Percentiles rank a stretch among this genome's conserved stretches.
phyloP scores from a whole-genome alignment of 2,797 vertebrate species.

The Parambassis ranga region DNA sequence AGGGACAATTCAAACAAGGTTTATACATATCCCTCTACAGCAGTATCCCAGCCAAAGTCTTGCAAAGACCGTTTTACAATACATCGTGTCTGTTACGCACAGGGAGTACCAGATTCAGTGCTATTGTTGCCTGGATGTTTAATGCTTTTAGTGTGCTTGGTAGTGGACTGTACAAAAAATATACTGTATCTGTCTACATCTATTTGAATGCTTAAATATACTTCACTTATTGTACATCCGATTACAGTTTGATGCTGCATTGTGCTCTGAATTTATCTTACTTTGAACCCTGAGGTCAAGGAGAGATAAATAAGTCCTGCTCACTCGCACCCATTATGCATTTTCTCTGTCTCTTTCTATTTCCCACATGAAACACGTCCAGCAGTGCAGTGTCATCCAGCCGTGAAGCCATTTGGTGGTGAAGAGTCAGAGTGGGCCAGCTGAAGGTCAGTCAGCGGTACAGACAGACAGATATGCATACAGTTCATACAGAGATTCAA shows the following conservation, averaged over 20 bases:
- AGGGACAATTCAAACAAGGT: background rate
- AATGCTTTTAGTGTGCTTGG: background rate
- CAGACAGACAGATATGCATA: conserved; percentile 46
- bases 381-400: conserved; percentile 41
- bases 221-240: background rate
- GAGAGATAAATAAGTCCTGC: conserved; percentile 1
- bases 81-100: background rate
- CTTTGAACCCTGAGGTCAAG: conserved; percentile 22
- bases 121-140: background rate
- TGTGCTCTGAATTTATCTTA: background rate
- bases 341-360: conserved; percentile 12
- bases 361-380: conserved; percentile 18
- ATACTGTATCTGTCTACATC: background rate
- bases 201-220: background rate
- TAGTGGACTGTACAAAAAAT: no score
- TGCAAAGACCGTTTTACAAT: background rate
- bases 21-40: background rate
- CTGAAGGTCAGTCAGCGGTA: conserved; percentile 73
- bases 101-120: background rate
- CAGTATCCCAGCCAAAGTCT: background rate
- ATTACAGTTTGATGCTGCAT: background rate
- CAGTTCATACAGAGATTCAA: conserved; percentile 38
- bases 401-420: conserved; percentile 48
- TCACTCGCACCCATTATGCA: conserved; percentile 6
- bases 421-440: conserved; percentile 50